Percentiles rank a stretch among this genome's conserved stretches.
Conservation (phyloP, 2,888 invertebrate genomes). For the Prenolepis imparis region DNA sequence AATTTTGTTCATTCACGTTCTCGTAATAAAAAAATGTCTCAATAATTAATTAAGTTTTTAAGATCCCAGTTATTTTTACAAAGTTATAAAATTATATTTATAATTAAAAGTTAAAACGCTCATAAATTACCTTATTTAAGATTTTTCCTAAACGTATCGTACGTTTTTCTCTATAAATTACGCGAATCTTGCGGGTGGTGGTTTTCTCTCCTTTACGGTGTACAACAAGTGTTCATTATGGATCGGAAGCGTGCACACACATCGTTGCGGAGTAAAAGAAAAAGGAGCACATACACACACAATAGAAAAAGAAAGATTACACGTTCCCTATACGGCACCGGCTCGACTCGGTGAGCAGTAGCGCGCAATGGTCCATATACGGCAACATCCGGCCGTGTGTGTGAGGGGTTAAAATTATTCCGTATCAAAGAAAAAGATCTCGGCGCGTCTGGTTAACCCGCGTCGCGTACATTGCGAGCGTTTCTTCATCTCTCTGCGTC, state of each 20-base stretch:
- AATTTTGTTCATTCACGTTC: background rate
- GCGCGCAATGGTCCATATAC: slow-evolving; percentile 48
- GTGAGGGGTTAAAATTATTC: slow-evolving; percentile 47
- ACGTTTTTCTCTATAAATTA: slow-evolving; percentile 13
- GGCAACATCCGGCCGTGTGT: slow-evolving; percentile 46
- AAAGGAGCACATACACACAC: background rate
- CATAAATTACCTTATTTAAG: background rate
- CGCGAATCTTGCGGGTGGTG: slow-evolving; percentile 32
- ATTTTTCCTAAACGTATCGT: background rate
- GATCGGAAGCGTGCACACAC: slow-evolving; percentile 42
- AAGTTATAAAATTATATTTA: background rate
- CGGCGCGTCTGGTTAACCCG: slow-evolving; percentile 1
- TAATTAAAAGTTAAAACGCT: background rate
- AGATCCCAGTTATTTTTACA: background rate
- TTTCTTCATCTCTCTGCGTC: slow-evolving; percentile 5
- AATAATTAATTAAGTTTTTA: background rate
- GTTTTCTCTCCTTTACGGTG: slow-evolving; percentile 44
- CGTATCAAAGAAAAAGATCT: slow-evolving; percentile 48
- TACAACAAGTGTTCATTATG: slow-evolving; percentile 52
- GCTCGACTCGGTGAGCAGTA: slow-evolving; percentile 37
- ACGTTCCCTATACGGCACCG: slow-evolving; percentile 42
- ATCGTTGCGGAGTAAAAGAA: background rate
- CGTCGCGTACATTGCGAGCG: background rate
- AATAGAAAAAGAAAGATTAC: slow-evolving; percentile 42
- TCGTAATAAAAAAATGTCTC: background rate